Evolutionary conservation across 2,888 invertebrate species (phyloP).

Genomic region (Lissocephala sabroskyi): DNA sequence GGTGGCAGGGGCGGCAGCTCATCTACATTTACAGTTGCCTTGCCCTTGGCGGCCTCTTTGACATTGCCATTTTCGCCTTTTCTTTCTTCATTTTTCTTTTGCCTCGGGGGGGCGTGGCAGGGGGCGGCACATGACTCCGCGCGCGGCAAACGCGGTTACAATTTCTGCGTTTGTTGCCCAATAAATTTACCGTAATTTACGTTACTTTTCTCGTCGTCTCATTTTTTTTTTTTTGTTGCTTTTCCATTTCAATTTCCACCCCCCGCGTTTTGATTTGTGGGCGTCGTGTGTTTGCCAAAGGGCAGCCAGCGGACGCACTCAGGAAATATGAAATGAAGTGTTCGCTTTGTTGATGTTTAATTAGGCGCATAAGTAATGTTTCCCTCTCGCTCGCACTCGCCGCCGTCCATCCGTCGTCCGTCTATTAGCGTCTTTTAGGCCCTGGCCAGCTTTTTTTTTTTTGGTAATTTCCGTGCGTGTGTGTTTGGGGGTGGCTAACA

Average conservation of each 20-base stretch:
- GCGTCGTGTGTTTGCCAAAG: conserved; percentile 16
- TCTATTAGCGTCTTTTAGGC: not conserved
- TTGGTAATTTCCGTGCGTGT: not conserved
- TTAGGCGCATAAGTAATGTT: conserved; percentile 65
- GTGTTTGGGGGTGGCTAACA: not conserved
- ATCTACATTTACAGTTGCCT: no score
- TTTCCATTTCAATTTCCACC: no score
- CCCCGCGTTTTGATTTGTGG: conserved; percentile 22
- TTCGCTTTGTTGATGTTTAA: conserved; percentile 60
- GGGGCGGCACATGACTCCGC: conserved; percentile 29
- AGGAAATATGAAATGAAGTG: conserved; percentile 64
- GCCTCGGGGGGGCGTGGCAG: no score
- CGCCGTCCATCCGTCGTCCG: not conserved
- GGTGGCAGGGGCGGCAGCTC: no score
- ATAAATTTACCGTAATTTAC: conserved; percentile 59
- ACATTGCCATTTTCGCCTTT: no score
- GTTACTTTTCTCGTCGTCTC: conserved; percentile 20
- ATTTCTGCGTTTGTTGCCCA: conserved; percentile 45
- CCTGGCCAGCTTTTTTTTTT: not conserved
- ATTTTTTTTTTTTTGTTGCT: conserved; percentile 6
- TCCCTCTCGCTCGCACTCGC: conserved; percentile 29
- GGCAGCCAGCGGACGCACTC: no score
- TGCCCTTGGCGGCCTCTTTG: no score
- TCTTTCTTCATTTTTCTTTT: no score
- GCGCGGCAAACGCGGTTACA: conserved; percentile 29